Conservation (phyloP, 2,113 vertebrate species). For the Odontesthes bonariensis region DNA sequence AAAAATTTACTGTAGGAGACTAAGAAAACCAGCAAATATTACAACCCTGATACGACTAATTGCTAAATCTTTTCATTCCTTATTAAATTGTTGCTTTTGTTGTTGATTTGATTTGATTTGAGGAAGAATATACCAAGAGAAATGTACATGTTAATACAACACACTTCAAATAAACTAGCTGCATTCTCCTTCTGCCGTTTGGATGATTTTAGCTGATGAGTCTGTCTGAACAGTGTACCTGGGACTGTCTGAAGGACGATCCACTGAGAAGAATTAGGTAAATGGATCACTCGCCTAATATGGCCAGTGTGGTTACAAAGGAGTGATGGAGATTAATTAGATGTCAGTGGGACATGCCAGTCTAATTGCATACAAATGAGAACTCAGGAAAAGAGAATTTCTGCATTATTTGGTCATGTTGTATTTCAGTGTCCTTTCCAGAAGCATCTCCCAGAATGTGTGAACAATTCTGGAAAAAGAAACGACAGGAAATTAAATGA, state of each 20-base stretch:
- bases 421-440: not conserved
- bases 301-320: not conserved
- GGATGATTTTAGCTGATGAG: not conserved
- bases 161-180: too few relatives aligned
- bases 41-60: not conserved
- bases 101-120: not conserved
- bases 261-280: not conserved
- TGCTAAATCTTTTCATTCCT: not conserved
- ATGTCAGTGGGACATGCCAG: not conserved
- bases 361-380: not conserved
- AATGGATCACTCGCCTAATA: not conserved
- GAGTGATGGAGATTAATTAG: slow-evolving; percentile 1
- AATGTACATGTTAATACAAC: not conserved
- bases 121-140: not conserved
- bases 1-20: not conserved
- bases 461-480: too few relatives aligned
- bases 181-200: not conserved
- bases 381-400: not conserved
- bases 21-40: not conserved
- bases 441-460: slow-evolving; percentile 5
- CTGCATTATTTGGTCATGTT: not conserved
- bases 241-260: not conserved
- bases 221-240: not conserved
- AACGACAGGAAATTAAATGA: too few relatives aligned
- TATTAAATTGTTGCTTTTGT: not conserved